Evolutionary conservation across 2,113 vertebrate species (phyloP), one percentile per base, ranked within the genome.

Genomic region (Paramisgurnus dabryanus): DNA sequence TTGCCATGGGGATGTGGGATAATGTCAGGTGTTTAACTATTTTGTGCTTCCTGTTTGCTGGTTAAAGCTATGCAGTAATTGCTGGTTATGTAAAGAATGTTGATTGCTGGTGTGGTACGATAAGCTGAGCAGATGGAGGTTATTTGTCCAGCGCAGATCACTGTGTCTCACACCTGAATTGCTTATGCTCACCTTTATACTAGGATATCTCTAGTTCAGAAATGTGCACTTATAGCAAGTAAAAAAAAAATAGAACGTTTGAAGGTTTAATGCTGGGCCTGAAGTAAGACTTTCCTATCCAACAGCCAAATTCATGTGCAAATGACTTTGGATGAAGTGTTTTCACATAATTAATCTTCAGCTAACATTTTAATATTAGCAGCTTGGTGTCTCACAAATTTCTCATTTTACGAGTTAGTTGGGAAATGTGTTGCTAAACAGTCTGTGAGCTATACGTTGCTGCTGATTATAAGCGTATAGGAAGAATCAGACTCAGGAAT

Each of bases 51-150:
- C 17, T 17, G 55, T 57, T 8, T 47, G 10, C 45, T 47, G 45
- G 45, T 47, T 47, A 6, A 7, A 47, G 55, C 17, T 17, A 50
- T 43, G 45, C n/a, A 27, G 55, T 69, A 76, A 68, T 61, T 63
- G 64, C 66, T 41, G 17, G 60, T 40, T 67, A 49, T 49, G 50
- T 58, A 34, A 22, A 11, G 27, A 12, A 41, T 5, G 55, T 15
- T 47, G 65, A 49, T 67, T 11, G 4, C n/a, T 5, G 10, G 41
- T 13, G 2, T 64, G 63, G 43, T 39, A n/a, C 12, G 13, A 39
- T 60, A 65, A 50, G 4, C 81, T 81, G 89, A 89, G 83, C 91
- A 93, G 90, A 92, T 93, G 89, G 91, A 85, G 89, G 87, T 90
- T 92, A 83, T n/a, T 27, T 79, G 82, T 87, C 88, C 84, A 78